phyloP scores from a whole-genome alignment of 2,113 vertebrate species.

The Prunella himalayana region DNA sequence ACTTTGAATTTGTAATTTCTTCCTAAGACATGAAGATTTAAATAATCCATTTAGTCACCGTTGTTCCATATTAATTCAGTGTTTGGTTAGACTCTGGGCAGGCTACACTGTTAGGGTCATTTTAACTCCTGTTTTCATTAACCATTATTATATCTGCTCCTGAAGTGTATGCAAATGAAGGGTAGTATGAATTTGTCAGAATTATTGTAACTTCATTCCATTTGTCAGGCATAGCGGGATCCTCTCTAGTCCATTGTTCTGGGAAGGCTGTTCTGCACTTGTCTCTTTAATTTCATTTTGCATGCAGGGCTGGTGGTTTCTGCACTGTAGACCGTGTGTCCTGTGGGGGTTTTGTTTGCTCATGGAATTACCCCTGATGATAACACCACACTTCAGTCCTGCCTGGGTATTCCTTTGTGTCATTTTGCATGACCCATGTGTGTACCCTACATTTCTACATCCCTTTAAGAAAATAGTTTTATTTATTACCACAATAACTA shows the following conservation, averaged over 20 bases:
- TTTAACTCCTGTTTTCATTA: constrained; percentile 56
- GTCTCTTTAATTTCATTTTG: constrained; percentile 37
- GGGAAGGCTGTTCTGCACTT: neutral
- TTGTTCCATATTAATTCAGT: constrained; percentile 41
- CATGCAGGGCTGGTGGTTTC: neutral
- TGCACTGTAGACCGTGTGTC: neutral
- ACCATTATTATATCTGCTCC: neutral
- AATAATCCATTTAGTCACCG: constrained; percentile 56
- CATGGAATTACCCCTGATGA: neutral
- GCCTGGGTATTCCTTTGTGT: neutral
- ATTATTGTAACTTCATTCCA: constrained; percentile 33
- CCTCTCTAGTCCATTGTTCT: constrained; percentile 19
- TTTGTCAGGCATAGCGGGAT: constrained; percentile 12
- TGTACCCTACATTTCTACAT: fast-evolving
- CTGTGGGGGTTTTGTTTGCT: neutral
- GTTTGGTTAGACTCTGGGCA: constrained; percentile 8
- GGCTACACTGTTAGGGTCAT: neutral
- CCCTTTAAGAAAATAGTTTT: neutral
- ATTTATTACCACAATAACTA: neutral
- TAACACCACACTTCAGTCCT: neutral
- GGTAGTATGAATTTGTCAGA: constrained; percentile 51
- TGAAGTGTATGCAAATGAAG: constrained; percentile 38
- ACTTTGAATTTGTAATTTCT: constrained; percentile 27
- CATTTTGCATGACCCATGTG: neutral
- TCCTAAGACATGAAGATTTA: constrained; percentile 39